A percentile compares a stretch with the other conserved stretches of the same genome.
Evolutionary conservation across 2,113 vertebrate species (phyloP).

Genomic region (Melospiza melodia): DNA sequence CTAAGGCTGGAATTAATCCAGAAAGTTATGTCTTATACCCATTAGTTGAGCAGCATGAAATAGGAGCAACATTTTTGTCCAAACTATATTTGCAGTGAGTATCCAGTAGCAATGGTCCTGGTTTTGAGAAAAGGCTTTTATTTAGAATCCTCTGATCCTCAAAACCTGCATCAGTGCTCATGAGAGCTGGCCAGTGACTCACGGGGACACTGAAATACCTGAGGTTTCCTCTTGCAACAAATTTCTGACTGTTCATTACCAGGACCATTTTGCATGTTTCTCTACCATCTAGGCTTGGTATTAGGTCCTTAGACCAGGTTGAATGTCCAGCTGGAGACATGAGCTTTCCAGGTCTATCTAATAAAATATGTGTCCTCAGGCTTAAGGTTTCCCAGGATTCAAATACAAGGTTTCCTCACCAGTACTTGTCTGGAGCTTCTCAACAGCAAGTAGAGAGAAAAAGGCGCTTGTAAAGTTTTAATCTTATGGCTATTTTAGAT

Average conservation of each 20-base stretch:
- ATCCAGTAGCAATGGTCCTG: neutral
- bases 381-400: neutral
- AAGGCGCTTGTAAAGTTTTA: neutral
- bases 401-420: neutral
- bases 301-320: neutral
- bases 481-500: neutral
- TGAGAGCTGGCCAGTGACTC: neutral
- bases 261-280: neutral
- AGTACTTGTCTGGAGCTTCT: neutral
- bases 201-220: neutral
- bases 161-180: accelerated
- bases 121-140: neutral
- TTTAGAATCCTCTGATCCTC: neutral
- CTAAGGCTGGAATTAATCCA: neutral
- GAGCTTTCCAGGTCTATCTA: neutral
- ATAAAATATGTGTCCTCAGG: neutral
- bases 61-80: neutral
- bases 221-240: neutral
- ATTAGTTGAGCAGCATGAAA: accelerated
- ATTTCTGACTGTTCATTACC: neutral
- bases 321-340: neutral
- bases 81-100: neutral
- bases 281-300: neutral
- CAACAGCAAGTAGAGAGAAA: neutral
- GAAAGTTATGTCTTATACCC: neutral